These are phyloP conservation scores for Plectus sambesii DNA, from an alignment of 1,140 invertebrate species.

Conservation along the genomic window DNA sequence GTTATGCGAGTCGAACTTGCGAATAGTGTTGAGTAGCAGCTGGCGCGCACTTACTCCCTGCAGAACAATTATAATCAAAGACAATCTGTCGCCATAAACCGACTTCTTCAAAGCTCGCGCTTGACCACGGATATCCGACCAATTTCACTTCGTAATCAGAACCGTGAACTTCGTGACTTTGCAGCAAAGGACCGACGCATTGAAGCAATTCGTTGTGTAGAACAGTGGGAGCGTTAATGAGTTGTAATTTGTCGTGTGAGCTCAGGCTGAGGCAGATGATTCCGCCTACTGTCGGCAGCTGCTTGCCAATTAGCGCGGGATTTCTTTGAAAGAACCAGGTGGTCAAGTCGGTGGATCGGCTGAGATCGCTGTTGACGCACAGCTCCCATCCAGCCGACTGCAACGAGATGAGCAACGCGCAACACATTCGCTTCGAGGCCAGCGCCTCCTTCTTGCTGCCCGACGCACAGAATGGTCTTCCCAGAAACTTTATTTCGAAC, in stretches of 20 bases:
- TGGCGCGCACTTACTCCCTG: slow-evolving; percentile 1
- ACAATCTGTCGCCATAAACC: too few relatives aligned
- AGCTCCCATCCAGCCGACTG: slow-evolving; percentile 1
- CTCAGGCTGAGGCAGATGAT: slow-evolving; percentile 10
- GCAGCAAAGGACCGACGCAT: slow-evolving; percentile 2
- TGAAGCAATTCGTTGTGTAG: slow-evolving; percentile 3
- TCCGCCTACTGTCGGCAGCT: background rate
- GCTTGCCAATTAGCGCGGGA: background rate
- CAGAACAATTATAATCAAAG: too few relatives aligned
- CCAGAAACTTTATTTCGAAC: background rate
- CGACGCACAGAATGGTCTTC: background rate
- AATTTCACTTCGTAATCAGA: slow-evolving; percentile 1
- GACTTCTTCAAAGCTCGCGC: background rate
- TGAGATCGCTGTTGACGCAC: slow-evolving; percentile 4
- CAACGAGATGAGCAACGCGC: background rate
- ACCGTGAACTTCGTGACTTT: slow-evolving; percentile 4
- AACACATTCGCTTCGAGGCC: background rate
- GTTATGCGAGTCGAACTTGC: slow-evolving; percentile 2
- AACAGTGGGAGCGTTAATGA: slow-evolving; percentile 3
- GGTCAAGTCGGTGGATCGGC: background rate
- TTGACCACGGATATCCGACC: slow-evolving; percentile 7
- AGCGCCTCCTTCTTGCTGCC: background rate
- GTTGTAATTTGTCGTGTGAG: slow-evolving; percentile 7
- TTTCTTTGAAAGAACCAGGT: background rate
- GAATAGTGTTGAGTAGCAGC: slow-evolving; percentile 4